Evolutionary conservation across 2,113 vertebrate species (phyloP).

Genomic region (Siniperca chuatsi): DNA sequence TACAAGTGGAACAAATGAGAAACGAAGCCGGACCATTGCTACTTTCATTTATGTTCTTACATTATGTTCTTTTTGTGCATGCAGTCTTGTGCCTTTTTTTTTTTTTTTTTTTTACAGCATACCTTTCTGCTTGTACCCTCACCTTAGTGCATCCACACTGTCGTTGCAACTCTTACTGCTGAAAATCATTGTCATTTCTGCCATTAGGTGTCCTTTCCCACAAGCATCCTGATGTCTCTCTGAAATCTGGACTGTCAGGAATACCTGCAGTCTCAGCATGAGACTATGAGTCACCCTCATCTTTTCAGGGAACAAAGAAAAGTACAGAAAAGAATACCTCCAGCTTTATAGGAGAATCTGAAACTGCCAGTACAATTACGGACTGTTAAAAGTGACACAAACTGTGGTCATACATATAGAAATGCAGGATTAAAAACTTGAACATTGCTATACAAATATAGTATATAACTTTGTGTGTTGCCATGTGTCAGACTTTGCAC

Average conservation of each 20-base stretch:
- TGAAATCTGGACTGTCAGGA: conserved; percentile 26
- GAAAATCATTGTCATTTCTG: conserved; percentile 57
- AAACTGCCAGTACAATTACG: neutral
- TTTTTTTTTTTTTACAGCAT: neutral
- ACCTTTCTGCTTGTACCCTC: neutral
- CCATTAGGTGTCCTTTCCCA: conserved; percentile 53
- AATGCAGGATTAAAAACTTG: neutral
- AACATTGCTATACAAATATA: neutral
- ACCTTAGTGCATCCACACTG: neutral
- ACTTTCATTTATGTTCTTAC: conserved; percentile 4
- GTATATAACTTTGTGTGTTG: neutral
- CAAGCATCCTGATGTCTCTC: conserved; percentile 6
- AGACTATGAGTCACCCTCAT: conserved; percentile 44
- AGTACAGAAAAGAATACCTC: neutral
- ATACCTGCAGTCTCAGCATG: conserved; percentile 50
- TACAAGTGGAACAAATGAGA: conserved; percentile 13
- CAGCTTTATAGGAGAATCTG: neutral
- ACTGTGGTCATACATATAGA: neutral
- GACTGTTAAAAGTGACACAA: neutral
- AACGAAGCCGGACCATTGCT: neutral
- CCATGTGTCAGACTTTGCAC: conserved; percentile 24
- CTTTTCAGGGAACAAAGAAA: conserved; percentile 6
- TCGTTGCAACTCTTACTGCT: neutral
- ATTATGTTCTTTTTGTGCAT: neutral
- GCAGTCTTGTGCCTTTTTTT: neutral